A percentile compares a stretch with the other conserved stretches of the same genome.
Evolutionary conservation across 2,888 invertebrate genomes (phyloP).

Genomic region (Euclidia mi): DNA sequence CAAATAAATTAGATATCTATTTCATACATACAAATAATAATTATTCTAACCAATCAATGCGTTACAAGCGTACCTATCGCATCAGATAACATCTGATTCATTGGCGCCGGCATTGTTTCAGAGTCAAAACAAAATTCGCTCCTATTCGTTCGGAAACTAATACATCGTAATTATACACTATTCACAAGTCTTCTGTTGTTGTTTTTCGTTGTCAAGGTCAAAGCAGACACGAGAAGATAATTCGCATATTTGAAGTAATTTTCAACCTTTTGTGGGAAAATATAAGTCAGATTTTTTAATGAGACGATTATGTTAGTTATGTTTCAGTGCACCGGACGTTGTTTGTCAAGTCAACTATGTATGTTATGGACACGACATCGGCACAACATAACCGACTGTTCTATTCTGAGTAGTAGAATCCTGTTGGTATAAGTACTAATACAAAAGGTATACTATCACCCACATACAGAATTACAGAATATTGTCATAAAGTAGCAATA

Average conservation of each 20-base stretch:
- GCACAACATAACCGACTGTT: background rate
- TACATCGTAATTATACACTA: constrained; percentile 30
- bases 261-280: background rate
- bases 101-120: constrained; percentile 16
- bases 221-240: background rate
- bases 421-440: no score
- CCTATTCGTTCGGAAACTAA: constrained; percentile 13
- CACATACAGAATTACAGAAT: no score
- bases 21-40: background rate
- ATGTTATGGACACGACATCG: constrained; percentile 1
- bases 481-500: no score
- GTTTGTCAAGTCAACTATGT: background rate
- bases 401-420: background rate
- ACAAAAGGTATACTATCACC: no score
- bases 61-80: background rate
- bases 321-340: background rate
- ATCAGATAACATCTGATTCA: constrained; percentile 9
- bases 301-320: background rate
- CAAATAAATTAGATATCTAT: no score
- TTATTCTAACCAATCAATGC: background rate
- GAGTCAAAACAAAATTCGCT: constrained; percentile 13
- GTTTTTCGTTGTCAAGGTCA: constrained; percentile 22
- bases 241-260: background rate
- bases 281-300: background rate
- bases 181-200: constrained; percentile 24